Evolutionary conservation across 2,113 vertebrate genomes (phyloP), one percentile per base, ranked within the genome.

Genomic region (Cnemophilus loriae): DNA sequence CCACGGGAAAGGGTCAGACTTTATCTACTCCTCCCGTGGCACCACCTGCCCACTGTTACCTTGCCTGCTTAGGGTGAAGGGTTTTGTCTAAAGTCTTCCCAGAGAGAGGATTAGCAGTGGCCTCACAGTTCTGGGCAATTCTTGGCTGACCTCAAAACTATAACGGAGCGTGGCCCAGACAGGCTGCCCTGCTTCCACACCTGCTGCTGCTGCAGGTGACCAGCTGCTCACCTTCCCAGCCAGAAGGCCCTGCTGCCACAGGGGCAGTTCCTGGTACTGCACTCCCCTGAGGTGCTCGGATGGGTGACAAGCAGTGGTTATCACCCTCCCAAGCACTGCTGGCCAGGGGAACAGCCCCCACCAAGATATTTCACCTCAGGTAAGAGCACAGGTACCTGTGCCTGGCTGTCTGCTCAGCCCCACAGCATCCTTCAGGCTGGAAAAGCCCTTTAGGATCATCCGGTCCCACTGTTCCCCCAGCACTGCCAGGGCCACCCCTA

Each of bases 81-180:
- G 57, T 46, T 93, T 94, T 87, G 77, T 27, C 57, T 59, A 30
- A 75, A 84, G 13, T 50, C 77, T 76, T 59, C 69, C 47, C 60
- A 69, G 55, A 50, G 19, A 56, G n/a, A 57, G 69, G 96, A 95
- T 96, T 97, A 94, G 78, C 56, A 35, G 81, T 33, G 52, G 21
- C 85, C 93, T 87, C 71, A 33, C 49, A 69, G 71, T 55, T 71
- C 59, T 30, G 78, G 67, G 49, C 88, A 81, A 28, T 88, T 96
- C 79, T 84, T 63, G 44, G 13, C 27, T 94, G 96, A 96, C 96
- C 95, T 96, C 81, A 94, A 89, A 95, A 16, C 94, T 23, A 16
- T 23, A 55, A 46, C 9, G 42, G 89, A 21, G 3, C 41, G 6
- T 85, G 86, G 7, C 70, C 84, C 84, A 84, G 93, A 73, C 63